Conservation (phyloP, 2,888 invertebrate genomes). For the Pomacea canaliculata region DNA sequence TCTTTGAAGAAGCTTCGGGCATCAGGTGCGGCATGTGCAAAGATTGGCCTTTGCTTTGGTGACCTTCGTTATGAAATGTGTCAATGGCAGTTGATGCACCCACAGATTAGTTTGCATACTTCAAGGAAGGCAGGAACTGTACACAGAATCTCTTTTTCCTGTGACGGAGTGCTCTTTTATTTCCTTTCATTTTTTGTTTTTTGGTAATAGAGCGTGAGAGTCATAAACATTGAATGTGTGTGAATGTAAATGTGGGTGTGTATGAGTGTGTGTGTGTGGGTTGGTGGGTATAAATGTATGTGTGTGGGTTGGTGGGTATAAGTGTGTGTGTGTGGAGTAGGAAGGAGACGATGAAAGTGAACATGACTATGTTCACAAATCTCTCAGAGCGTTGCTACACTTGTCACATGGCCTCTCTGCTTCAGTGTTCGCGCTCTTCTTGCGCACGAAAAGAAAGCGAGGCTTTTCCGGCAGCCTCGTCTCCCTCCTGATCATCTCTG, state of each 20-base stretch:
- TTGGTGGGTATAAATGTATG: neutral
- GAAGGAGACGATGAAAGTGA: neutral
- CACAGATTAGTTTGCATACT: neutral
- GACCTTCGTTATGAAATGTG: neutral
- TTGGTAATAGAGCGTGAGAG: neutral
- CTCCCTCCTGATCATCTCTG: no score
- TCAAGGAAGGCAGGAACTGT: neutral
- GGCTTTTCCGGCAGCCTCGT: no score
- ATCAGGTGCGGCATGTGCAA: no score
- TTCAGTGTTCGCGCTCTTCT: no score
- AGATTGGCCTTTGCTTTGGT: neutral
- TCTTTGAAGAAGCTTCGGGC: no score
- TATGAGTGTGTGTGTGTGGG: neutral
- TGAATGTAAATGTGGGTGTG: neutral
- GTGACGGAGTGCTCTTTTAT: neutral
- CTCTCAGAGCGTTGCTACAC: neutral
- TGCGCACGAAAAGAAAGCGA: no score
- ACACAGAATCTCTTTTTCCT: neutral
- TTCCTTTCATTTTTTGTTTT: no score
- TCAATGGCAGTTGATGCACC: neutral
- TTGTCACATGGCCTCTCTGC: no score
- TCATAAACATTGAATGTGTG: neutral
- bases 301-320: neutral
- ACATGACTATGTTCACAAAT: neutral
- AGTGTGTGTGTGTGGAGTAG: neutral